Conservation (phyloP, 2,113 vertebrate species). For the cattle (Bos taurus) region ARS-UCD2.0 NC_037333.1:102800001-102800500, state of each 20-base stretch:
- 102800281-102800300: not conserved
- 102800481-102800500: not conserved
- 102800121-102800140: not conserved
- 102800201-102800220: not conserved
- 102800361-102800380: not conserved
- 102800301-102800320: not conserved
- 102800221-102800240: not conserved
- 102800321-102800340: not conserved
- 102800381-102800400: not conserved
- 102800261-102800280: not conserved
- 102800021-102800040: not conserved
- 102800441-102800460: not conserved
- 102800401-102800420: not conserved
- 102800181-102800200: not conserved
- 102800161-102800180: not conserved
- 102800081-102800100: not conserved
- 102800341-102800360: not conserved
- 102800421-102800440: not conserved
- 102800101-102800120: not conserved
- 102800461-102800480: accelerated
- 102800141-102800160: not conserved
- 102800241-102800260: not conserved
- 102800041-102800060: not conserved
- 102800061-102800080: not conserved
- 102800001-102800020: not conserved